Evolutionary conservation across 2,797 vertebrate genomes (phyloP).

Genomic region (Brachymystax lenok): DNA sequence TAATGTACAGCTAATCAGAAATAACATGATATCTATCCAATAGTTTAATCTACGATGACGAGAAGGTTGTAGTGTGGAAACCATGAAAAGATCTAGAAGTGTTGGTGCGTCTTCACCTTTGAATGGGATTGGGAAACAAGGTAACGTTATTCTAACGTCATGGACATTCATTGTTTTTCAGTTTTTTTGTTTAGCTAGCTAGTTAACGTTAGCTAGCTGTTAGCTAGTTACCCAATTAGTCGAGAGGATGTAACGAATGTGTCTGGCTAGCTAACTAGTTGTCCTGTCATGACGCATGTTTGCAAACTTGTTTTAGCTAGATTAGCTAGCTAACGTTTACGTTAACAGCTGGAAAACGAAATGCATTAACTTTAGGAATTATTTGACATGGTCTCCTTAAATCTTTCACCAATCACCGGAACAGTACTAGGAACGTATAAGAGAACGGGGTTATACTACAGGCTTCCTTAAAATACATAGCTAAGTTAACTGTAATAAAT

Average conservation of each 20-base stretch:
- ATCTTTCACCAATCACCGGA: too few relatives aligned
- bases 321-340: too few relatives aligned
- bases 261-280: neutral
- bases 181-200: neutral
- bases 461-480: too few relatives aligned
- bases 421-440: too few relatives aligned
- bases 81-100: conserved; percentile 63
- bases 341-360: too few relatives aligned
- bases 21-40: neutral
- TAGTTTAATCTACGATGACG: conserved; percentile 33
- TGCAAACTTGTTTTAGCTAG: too few relatives aligned
- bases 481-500: too few relatives aligned
- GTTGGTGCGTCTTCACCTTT: conserved; percentile 59
- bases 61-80: conserved; percentile 25
- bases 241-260: neutral
- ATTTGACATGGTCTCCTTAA: too few relatives aligned
- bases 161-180: neutral
- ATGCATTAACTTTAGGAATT: too few relatives aligned
- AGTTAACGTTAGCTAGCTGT: neutral
- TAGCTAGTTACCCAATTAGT: too few relatives aligned
- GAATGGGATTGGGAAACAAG: conserved; percentile 69
- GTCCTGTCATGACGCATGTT: too few relatives aligned
- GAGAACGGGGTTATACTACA: too few relatives aligned
- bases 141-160: conserved; percentile 23
- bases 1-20: neutral